Conservation (phyloP, 2,888 invertebrate genomes). For the Tinea trinotella region DNA sequence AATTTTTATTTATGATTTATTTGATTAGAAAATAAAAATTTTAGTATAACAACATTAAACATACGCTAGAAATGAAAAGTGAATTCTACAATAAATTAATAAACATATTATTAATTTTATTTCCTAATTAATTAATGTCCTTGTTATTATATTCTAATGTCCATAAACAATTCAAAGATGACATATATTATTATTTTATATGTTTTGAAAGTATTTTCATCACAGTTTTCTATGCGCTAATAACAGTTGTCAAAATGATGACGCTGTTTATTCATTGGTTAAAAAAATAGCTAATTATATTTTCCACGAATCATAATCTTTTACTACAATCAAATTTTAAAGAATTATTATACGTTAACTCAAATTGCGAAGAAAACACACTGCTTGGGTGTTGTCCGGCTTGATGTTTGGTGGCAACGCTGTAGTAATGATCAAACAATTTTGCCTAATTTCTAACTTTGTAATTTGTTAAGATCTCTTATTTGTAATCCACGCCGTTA, state of each 20-base stretch:
- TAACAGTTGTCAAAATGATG: neutral
- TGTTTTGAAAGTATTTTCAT: neutral
- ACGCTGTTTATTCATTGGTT: neutral
- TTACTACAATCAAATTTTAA: neutral
- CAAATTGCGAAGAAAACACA: constrained; percentile 27
- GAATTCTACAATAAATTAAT: too few species aligned
- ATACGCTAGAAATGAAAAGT: too few species aligned
- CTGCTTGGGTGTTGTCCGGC: constrained; percentile 59
- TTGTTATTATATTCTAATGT: too few species aligned
- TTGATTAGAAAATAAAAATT: too few species aligned
- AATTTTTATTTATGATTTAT: too few species aligned
- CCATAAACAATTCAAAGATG: too few species aligned
- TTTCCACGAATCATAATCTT: neutral
- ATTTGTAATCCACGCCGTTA: constrained; percentile 3
- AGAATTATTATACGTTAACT: neutral
- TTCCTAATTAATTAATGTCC: too few species aligned
- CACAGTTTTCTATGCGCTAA: neutral
- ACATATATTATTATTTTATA: too few species aligned
- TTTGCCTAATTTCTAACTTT: constrained; percentile 34
- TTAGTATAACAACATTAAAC: too few species aligned
- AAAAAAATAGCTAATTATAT: neutral
- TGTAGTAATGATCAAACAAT: constrained; percentile 64
- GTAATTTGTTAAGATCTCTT: constrained; percentile 26
- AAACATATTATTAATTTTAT: too few species aligned
- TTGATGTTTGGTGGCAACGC: constrained; percentile 45